A percentile compares a stretch with the other conserved stretches of the same genome.
Conservation (phyloP, 2,888 invertebrate species). For the Gari tellinella region DNA sequence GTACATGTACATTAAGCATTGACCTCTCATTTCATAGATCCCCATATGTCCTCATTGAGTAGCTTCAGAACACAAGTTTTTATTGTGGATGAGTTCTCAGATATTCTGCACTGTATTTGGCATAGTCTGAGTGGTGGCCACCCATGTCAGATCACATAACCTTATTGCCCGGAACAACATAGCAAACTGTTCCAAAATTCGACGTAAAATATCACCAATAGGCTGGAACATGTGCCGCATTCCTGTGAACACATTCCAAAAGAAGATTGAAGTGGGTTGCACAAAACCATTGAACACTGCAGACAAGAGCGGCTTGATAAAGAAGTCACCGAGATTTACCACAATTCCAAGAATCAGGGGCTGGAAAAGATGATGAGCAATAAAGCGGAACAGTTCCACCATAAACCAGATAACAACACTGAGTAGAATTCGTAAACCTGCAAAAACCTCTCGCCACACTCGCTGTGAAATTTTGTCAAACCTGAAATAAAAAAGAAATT, state of each 20-base stretch:
- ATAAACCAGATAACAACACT: conserved; percentile 63
- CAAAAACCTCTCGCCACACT: conserved; percentile 68
- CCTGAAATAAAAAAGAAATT: conserved; percentile 51
- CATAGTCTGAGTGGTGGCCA: neutral
- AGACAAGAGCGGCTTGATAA: conserved; percentile 68
- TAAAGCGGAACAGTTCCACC: conserved; percentile 62
- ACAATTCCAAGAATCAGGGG: conserved; percentile 65
- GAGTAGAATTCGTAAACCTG: conserved; percentile 59
- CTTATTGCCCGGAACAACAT: conserved; percentile 61
- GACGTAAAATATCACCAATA: conserved; percentile 59
- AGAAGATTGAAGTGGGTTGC: conserved; percentile 65
- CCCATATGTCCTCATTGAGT: too few species aligned
- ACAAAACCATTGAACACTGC: conserved; percentile 66
- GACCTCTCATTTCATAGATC: too few species aligned
- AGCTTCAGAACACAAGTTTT: too few species aligned
- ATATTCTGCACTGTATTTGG: too few species aligned
- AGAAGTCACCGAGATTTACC: conserved; percentile 63
- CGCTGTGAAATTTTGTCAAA: conserved; percentile 59
- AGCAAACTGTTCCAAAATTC: conserved; percentile 61
- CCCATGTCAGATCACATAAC: conserved; percentile 63
- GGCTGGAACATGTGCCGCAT: conserved; percentile 66
- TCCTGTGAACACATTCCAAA: conserved; percentile 69
- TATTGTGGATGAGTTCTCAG: too few species aligned
- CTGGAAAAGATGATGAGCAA: conserved; percentile 62
- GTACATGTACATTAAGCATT: too few species aligned